Evolutionary conservation across 2,888 invertebrate species (phyloP), one percentile per base, ranked within the genome.

Genomic region (Cantharis rustica): DNA sequence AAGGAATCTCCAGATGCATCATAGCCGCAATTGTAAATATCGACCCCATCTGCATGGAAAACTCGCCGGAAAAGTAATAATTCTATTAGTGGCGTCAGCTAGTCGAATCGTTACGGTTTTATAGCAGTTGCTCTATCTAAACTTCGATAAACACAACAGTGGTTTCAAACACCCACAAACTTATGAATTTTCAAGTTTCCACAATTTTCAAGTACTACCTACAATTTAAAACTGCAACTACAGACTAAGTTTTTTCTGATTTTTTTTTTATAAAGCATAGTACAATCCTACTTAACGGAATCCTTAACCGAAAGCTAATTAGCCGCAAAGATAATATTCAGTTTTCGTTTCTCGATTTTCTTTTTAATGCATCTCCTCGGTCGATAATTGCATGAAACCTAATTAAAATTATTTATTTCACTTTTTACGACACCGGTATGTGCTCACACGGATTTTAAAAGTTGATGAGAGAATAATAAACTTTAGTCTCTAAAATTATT

Each of bases 21-120:
- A 68, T 62, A 64, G 63, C 61, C n/a, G 27, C 75, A 68, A 75
- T 75, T 71, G 75, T 75, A 62, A 75, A 75, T 75, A 75, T 75
- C 75, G 75, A 75, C 71, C 75, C 71, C 61, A 23, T 64, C 47
- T 47, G 27, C 74, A 75, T 71, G 61, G 75, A 31, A 75, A 66
- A 27, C 62, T 75, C 13, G 69, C 68, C 71, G 68, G 76, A 78
- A 76, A 76, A 75, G 78, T 75, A 78, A 76, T 78, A 76, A 78
- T 76, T 78, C 72, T 76, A 78, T 78, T 74, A 74, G 70, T 61
- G 78, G 78, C 78, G 78, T 75, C 78, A 68, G 72, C 63, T 61
- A 73, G 78, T 74, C 78, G 78, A 75, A 69, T 70, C 68, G 75
- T 75, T 72, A 71, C 69, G 76, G 72, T 79, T 74, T 74, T 76